Evolutionary conservation across 2,888 invertebrate species (phyloP).

Genomic region (Timandra comae): DNA sequence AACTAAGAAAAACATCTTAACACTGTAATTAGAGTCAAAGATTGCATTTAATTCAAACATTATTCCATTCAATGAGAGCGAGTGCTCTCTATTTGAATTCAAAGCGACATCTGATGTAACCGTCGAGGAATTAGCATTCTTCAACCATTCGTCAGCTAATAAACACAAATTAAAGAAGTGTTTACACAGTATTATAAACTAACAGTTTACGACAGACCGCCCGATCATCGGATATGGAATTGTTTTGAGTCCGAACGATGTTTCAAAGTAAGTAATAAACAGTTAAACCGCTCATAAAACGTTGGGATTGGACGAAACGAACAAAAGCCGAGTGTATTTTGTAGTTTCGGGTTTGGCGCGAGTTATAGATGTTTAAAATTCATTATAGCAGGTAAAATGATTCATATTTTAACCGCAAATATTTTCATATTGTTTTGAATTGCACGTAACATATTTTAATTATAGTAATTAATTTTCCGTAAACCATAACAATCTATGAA

Average conservation of each 20-base stretch:
- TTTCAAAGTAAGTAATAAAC: conserved; percentile 26
- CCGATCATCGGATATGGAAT: conserved; percentile 12
- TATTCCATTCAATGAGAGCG: conserved; percentile 8
- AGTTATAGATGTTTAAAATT: no score
- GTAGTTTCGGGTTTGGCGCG: conserved; percentile 18
- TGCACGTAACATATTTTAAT: no score
- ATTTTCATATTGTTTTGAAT: no score
- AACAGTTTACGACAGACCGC: no score
- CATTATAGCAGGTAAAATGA: no score
- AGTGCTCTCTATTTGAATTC: conserved; percentile 9
- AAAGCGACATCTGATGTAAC: conserved; percentile 2
- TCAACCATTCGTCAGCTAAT: conserved; percentile 5
- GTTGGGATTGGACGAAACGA: conserved; percentile 35
- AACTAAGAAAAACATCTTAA: no score
- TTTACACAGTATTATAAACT: conserved; percentile 7
- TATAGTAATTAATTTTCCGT: no score
- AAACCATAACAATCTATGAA: no score
- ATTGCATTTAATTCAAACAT: conserved; percentile 7
- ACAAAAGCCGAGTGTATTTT: no score
- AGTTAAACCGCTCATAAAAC: conserved; percentile 28
- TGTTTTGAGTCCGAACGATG: conserved; percentile 23
- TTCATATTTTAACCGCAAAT: no score
- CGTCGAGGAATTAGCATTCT: conserved; percentile 13
- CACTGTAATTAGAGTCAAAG: no score
- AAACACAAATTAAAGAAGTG: conserved; percentile 16